Percentiles rank a stretch among this genome's conserved stretches.
Conservation (phyloP, 2,888 invertebrate genomes). For the Ormia ochracea region DNA sequence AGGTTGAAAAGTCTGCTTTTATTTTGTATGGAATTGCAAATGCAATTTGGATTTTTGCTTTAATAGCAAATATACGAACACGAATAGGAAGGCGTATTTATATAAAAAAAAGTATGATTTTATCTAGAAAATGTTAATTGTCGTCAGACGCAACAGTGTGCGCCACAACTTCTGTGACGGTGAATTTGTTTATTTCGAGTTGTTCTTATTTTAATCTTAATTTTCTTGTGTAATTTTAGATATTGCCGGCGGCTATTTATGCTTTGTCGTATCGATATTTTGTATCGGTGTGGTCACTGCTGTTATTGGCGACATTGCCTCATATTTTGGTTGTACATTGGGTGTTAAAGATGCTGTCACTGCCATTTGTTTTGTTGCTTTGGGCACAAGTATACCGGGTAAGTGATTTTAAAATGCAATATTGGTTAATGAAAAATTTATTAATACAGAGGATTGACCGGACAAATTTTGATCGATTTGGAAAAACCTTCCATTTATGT, state of each 20-base stretch:
- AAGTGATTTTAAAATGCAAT: conserved; percentile 69
- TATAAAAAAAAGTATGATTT: conserved; percentile 25
- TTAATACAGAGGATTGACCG: too few species aligned
- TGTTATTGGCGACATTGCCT: conserved; percentile 96
- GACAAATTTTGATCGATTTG: too few species aligned
- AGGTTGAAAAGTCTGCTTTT: neutral
- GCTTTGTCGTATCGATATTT: conserved; percentile 94
- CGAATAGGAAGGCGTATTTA: neutral
- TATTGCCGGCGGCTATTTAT: conserved; percentile 95
- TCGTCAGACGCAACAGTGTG: neutral
- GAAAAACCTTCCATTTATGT: too few species aligned
- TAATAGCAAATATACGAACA: conserved; percentile 28
- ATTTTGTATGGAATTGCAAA: neutral
- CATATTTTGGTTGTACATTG: conserved; percentile 97
- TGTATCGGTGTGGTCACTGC: conserved; percentile 97
- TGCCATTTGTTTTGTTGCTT: conserved; percentile 97
- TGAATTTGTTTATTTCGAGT: neutral
- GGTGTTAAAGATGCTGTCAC: conserved; percentile 98
- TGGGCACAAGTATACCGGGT: conserved; percentile 99
- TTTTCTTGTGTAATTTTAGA: conserved; percentile 82
- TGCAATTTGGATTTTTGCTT: conserved; percentile 1
- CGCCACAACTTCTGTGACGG: neutral
- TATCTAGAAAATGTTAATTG: neutral
- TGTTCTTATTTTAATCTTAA: conserved; percentile 3
- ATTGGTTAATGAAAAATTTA: too few species aligned